Conservation (phyloP, 2,888 invertebrate species). For the Phyllotreta striolata region DNA sequence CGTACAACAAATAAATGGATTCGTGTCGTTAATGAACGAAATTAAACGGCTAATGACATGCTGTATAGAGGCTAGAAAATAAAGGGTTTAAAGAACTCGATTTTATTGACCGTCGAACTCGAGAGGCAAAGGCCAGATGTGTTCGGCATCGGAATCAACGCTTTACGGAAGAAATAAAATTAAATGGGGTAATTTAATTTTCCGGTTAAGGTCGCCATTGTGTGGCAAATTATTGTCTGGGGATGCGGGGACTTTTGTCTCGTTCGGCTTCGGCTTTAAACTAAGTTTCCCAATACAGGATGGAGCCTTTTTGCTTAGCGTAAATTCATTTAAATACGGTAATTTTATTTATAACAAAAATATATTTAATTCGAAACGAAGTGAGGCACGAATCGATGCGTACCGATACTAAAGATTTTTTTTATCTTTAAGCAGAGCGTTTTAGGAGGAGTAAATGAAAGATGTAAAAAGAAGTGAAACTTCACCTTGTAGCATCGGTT, state of each 20-base stretch:
- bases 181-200: slow-evolving; percentile 30
- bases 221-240: slow-evolving; percentile 24
- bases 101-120: slow-evolving; percentile 12
- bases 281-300: slow-evolving; percentile 7
- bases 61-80: too few species aligned
- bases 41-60: too few species aligned
- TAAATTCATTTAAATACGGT: too few species aligned
- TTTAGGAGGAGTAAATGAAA: neutral
- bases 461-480: neutral
- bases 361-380: too few species aligned
- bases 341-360: too few species aligned
- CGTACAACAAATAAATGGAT: too few species aligned
- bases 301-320: neutral
- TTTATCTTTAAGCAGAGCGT: neutral
- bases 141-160: slow-evolving; percentile 15
- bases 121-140: slow-evolving; percentile 12
- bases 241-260: slow-evolving; percentile 19
- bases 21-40: too few species aligned
- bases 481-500: slow-evolving; percentile 4
- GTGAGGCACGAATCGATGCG: too few species aligned
- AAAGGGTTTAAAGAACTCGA: neutral
- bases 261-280: slow-evolving; percentile 8
- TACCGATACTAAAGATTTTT: neutral
- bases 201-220: slow-evolving; percentile 26
- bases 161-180: slow-evolving; percentile 28